Conservation (phyloP, 2,888 invertebrate species). For the Drosophila kambysellisi region DNA sequence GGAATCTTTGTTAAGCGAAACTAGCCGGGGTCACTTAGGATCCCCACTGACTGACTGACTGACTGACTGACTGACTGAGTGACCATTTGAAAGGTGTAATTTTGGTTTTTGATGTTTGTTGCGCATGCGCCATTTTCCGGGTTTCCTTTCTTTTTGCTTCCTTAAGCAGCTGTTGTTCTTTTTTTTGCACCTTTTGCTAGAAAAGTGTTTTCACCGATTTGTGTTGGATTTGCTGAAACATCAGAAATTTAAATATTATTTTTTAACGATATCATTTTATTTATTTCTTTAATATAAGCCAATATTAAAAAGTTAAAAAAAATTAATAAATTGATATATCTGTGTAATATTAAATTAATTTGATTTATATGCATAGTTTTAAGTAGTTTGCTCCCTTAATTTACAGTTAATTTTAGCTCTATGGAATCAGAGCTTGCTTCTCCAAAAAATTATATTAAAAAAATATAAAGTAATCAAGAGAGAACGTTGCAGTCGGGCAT, state of each 20-base stretch:
- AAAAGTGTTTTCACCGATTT: conserved; percentile 12
- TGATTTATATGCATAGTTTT: no score
- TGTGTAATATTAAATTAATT: no score
- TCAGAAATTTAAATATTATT: background rate
- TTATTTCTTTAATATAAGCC: background rate
- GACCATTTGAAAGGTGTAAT: conserved; percentile 81
- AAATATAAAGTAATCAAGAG: no score
- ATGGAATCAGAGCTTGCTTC: no score
- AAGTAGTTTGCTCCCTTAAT: no score
- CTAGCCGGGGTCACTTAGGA: conserved; percentile 68
- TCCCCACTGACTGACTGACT: no score
- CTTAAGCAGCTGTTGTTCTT: conserved; percentile 53
- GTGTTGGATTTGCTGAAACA: conserved; percentile 5
- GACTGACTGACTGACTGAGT: conserved; percentile 32
- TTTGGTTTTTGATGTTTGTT: conserved; percentile 60
- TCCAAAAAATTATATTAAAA: no score
- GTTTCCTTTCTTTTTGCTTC: conserved; percentile 12
- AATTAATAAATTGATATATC: no score
- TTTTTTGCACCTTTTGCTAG: conserved; percentile 53
- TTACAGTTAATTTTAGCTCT: no score
- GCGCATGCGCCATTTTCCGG: conserved; percentile 38
- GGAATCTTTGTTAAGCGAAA: conserved; percentile 52
- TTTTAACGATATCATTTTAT: background rate
- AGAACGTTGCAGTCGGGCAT: no score
- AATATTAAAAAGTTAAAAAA: background rate